Evolutionary conservation across 2,113 vertebrate species (phyloP).

Genomic region (Albula goreensis): DNA sequence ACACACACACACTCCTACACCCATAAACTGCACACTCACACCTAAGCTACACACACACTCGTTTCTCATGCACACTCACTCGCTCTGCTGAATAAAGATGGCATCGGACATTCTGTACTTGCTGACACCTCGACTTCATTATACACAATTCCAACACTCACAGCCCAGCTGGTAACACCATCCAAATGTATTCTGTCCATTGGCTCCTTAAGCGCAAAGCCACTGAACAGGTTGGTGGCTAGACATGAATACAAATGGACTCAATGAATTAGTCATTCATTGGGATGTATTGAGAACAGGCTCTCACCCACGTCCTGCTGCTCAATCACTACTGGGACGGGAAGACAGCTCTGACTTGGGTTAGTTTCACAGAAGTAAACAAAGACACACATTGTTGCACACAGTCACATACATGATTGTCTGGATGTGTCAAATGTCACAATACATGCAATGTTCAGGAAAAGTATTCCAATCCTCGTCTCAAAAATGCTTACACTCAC

Average conservation of each 20-base stretch:
- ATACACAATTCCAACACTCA: constrained; percentile 20
- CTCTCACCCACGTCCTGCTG: not conserved
- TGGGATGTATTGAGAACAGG: constrained; percentile 14
- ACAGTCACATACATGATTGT: not conserved
- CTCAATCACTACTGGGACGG: not conserved
- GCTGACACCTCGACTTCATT: constrained; percentile 44
- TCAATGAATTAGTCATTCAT: constrained; percentile 43
- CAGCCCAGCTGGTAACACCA: constrained; percentile 20
- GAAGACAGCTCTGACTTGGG: not conserved
- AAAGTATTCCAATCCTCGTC: not conserved
- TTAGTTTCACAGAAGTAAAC: not conserved
- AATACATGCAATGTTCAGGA: not conserved
- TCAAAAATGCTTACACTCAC: constrained; percentile 33
- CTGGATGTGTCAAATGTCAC: not conserved
- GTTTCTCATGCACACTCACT: not conserved
- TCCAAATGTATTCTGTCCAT: constrained; percentile 43
- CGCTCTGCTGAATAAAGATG: constrained; percentile 30
- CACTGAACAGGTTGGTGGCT: constrained; percentile 26
- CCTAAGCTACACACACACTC: not conserved
- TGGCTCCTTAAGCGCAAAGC: constrained; percentile 33
- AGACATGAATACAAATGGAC: constrained; percentile 40
- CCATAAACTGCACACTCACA: not conserved
- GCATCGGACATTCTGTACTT: constrained; percentile 8
- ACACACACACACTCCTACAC: not conserved
- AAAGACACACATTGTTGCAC: constrained; percentile 1